These are phyloP conservation scores for Drosophila affinis DNA, from an alignment of 2,888 invertebrate species.

Conservation along the genomic window DNA sequence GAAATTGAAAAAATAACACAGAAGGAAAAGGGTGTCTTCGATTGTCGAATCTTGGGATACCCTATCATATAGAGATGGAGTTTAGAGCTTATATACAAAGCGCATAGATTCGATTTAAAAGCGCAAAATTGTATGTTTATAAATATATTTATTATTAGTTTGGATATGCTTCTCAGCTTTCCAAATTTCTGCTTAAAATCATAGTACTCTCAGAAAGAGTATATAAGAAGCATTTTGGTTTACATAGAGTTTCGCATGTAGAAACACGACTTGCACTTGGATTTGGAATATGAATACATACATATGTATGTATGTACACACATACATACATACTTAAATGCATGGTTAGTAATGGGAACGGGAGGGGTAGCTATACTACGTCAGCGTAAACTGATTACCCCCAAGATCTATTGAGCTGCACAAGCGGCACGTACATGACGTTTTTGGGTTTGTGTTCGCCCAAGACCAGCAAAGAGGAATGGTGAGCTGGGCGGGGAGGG, in stretches of 20 bases:
- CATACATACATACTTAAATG: constrained; percentile 1
- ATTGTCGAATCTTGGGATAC: neutral
- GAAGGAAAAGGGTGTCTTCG: neutral
- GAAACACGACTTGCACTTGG: constrained; percentile 56
- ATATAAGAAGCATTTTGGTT: constrained; percentile 31
- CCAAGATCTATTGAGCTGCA: constrained; percentile 55
- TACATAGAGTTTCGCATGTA: constrained; percentile 64
- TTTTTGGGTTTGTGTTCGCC: constrained; percentile 13
- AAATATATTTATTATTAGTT: no score
- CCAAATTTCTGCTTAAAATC: neutral
- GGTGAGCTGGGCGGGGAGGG: neutral
- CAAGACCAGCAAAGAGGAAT: constrained; percentile 8
- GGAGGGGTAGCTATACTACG: constrained; percentile 52
- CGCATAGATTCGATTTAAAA: no score
- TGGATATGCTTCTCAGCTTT: neutral
- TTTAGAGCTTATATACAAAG: no score
- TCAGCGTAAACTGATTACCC: constrained; percentile 79
- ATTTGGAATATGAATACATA: constrained; percentile 64
- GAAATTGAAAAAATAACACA: constrained; percentile 42
- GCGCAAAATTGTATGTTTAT: no score
- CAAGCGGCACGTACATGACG: constrained; percentile 60
- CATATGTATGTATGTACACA: constrained; percentile 36
- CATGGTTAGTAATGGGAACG: constrained; percentile 9
- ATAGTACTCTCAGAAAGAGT: constrained; percentile 3
- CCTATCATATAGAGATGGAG: neutral